phyloP scores from a whole-genome alignment of 2,113 vertebrate species.

The Petroica traversi region DNA sequence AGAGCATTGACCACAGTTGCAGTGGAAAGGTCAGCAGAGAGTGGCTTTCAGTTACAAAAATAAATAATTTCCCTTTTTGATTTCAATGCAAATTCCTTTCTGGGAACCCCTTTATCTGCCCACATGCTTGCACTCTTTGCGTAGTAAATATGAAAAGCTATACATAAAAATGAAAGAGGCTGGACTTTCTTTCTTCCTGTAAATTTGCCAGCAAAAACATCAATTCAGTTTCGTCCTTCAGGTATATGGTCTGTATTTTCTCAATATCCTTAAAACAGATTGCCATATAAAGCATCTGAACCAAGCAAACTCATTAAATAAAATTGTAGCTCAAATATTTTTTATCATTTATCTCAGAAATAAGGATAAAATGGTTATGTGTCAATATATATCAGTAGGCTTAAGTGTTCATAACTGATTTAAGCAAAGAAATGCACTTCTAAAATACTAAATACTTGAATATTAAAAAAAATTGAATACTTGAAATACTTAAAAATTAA shows the following conservation, averaged over 20 bases:
- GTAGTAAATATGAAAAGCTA: not conserved
- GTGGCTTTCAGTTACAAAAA: fast-evolving
- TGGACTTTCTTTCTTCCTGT: not conserved
- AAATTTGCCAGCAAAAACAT: not conserved
- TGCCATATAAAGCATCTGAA: not conserved
- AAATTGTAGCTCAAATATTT: not conserved
- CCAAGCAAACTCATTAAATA: not conserved
- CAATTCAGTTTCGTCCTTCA: not conserved
- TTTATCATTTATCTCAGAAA: not conserved
- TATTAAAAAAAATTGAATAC: not conserved
- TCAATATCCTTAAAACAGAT: not conserved
- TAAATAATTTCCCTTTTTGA: not conserved
- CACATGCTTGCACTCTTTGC: not conserved
- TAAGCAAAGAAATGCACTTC: not conserved
- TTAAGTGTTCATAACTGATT: not conserved
- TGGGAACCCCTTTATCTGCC: not conserved
- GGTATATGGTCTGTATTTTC: not conserved
- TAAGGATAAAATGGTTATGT: not conserved
- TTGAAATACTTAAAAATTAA: not conserved
- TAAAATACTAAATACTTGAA: not conserved
- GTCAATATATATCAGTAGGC: not conserved
- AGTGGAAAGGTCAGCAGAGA: not conserved
- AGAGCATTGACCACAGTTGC: not conserved
- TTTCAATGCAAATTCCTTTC: not conserved
- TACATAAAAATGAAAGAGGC: not conserved